Percentiles rank a stretch among this genome's conserved stretches.
These are phyloP conservation scores for Tholera decimalis DNA, from an alignment of 2,888 invertebrate species.

Conservation along the genomic window DNA sequence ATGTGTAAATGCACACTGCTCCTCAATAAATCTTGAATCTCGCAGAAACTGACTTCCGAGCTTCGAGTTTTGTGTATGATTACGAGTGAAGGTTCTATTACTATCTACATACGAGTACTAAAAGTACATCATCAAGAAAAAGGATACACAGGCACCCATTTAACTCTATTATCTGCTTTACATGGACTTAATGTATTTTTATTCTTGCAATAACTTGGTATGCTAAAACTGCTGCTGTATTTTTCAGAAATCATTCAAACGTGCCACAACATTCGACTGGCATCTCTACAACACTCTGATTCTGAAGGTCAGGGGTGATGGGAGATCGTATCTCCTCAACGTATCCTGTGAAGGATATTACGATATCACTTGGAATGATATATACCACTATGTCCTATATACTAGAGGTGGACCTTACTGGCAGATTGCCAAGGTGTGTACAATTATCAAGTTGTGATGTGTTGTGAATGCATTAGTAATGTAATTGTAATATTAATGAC, in stretches of 20 bases:
- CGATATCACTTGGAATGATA: conserved; percentile 97
- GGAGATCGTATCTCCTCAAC: conserved; percentile 96
- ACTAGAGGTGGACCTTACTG: conserved; percentile 99
- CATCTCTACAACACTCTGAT: conserved; percentile 94
- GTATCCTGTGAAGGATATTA: conserved; percentile 94
- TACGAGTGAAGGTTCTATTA: background rate
- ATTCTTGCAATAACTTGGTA: too few relatives aligned
- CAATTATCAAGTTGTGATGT: conserved; percentile 2
- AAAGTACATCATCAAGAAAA: background rate
- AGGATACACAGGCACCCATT: background rate
- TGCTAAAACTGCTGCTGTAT: background rate
- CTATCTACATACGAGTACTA: background rate
- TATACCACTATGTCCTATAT: conserved; percentile 96
- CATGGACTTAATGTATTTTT: too few relatives aligned
- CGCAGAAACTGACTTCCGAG: background rate
- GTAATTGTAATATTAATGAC: conserved; percentile 22
- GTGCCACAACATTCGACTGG: conserved; percentile 94
- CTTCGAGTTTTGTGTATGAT: background rate
- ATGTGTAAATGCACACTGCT: background rate
- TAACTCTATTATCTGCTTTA: background rate
- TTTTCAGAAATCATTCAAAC: conserved; percentile 95
- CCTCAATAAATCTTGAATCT: background rate
- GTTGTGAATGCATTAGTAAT: conserved; percentile 30
- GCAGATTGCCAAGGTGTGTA: conserved; percentile 96
- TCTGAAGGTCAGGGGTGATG: conserved; percentile 97